Evolutionary conservation across 2,113 vertebrate genomes (phyloP).

Genomic region (Percopsis transmontana): DNA sequence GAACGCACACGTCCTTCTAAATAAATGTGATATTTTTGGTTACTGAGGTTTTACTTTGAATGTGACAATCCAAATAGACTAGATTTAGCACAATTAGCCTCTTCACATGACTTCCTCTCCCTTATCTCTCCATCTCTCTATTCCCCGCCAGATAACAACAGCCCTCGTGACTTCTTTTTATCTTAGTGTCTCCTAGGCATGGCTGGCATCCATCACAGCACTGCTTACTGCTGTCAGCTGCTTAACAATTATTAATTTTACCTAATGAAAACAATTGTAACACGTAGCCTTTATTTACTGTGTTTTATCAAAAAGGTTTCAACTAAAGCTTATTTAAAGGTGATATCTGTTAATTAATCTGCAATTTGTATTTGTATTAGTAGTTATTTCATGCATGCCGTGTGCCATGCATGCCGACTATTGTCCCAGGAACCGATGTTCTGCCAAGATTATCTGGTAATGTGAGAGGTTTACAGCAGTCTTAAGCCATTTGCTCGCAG

Average conservation of each 20-base stretch:
- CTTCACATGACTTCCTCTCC: background rate
- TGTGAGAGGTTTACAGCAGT: too few relatives aligned
- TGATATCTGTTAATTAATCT: too few relatives aligned
- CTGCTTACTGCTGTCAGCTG: background rate
- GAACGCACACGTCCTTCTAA: conserved; percentile 8
- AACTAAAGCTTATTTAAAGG: too few relatives aligned
- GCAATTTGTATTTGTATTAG: too few relatives aligned
- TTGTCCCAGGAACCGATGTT: too few relatives aligned
- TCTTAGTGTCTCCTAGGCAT: background rate
- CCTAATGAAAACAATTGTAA: background rate
- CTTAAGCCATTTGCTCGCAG: too few relatives aligned
- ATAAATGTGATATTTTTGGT: background rate
- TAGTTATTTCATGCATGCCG: too few relatives aligned
- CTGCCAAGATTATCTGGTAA: too few relatives aligned
- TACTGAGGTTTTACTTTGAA: background rate
- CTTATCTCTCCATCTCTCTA: background rate
- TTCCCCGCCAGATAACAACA: background rate
- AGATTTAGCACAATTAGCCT: background rate
- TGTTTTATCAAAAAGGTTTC: too few relatives aligned
- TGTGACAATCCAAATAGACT: background rate
- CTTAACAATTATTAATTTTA: background rate
- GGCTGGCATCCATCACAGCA: background rate
- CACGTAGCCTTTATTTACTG: too few relatives aligned
- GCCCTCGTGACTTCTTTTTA: background rate
- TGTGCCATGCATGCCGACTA: too few relatives aligned